These are phyloP conservation scores for Tigriopus californicus DNA, from an alignment of 2,888 invertebrate species.

Conservation along the genomic window DNA sequence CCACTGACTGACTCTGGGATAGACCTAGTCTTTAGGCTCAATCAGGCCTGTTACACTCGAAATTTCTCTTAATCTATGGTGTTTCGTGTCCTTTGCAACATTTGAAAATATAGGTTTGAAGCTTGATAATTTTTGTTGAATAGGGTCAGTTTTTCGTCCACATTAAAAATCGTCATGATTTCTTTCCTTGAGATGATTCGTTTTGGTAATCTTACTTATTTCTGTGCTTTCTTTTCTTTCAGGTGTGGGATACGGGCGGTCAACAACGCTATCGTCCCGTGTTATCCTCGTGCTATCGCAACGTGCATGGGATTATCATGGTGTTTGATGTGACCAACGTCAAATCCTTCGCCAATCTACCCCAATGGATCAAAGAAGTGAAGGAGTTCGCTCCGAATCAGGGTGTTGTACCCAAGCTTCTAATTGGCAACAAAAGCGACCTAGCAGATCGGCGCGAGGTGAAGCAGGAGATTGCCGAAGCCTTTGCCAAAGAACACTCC, in stretches of 20 bases:
- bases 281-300: slow-evolving; percentile 9
- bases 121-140: too few relatives aligned
- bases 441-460: slow-evolving; percentile 2
- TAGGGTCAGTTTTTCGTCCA: too few relatives aligned
- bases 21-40: too few relatives aligned
- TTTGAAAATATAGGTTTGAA: too few relatives aligned
- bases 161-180: too few relatives aligned
- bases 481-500: neutral
- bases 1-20: too few relatives aligned
- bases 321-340: slow-evolving; percentile 6
- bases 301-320: slow-evolving; percentile 3
- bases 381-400: slow-evolving; percentile 4
- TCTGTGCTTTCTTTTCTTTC: neutral
- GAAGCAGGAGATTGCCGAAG: neutral
- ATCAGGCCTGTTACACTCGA: too few relatives aligned
- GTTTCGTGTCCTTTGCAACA: too few relatives aligned
- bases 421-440: slow-evolving; percentile 12
- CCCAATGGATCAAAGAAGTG: slow-evolving; percentile 10
- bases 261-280: slow-evolving; percentile 12
- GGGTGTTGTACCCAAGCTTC: neutral
- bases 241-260: slow-evolving; percentile 14
- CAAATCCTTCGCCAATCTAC: slow-evolving; percentile 4
- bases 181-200: too few relatives aligned
- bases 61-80: too few relatives aligned
- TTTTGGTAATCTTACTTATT: too few relatives aligned